Conservation (phyloP, 1,140 invertebrate species). For the Oryctes rhinoceros region DNA sequence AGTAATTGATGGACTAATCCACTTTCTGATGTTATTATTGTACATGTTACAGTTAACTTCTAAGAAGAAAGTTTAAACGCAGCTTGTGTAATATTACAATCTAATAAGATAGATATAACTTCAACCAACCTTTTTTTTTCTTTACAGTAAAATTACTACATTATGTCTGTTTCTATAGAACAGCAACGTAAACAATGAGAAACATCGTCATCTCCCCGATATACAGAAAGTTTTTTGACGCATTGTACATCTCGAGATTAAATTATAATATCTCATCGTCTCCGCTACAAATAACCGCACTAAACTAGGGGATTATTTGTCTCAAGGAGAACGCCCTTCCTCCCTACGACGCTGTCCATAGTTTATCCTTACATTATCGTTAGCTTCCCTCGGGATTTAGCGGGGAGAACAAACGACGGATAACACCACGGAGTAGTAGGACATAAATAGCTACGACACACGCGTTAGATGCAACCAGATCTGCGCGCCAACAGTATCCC, state of each 20-base stretch:
- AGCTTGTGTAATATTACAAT: too few species aligned
- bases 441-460: conserved; percentile 4
- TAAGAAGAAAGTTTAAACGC: too few species aligned
- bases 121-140: too few species aligned
- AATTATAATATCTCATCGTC: conserved; percentile 10
- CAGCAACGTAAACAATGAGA: too few species aligned
- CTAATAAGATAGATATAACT: too few species aligned
- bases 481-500: not conserved
- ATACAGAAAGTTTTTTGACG: too few species aligned
- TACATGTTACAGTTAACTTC: too few species aligned
- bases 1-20: too few species aligned
- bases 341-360: not conserved
- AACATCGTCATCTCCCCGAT: too few species aligned
- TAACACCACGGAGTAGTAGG: not conserved
- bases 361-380: conserved; percentile 22
- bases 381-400: not conserved
- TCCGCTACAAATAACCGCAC: not conserved
- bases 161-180: too few species aligned
- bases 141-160: too few species aligned
- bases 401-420: not conserved
- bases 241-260: not conserved
- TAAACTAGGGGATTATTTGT: conserved; percentile 10
- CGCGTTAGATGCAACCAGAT: conserved; percentile 17
- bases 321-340: not conserved
- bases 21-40: too few species aligned